Base-by-base conservation (phyloP, 2,113 vertebrate species). In the Tetrao urogallus region DNA sequence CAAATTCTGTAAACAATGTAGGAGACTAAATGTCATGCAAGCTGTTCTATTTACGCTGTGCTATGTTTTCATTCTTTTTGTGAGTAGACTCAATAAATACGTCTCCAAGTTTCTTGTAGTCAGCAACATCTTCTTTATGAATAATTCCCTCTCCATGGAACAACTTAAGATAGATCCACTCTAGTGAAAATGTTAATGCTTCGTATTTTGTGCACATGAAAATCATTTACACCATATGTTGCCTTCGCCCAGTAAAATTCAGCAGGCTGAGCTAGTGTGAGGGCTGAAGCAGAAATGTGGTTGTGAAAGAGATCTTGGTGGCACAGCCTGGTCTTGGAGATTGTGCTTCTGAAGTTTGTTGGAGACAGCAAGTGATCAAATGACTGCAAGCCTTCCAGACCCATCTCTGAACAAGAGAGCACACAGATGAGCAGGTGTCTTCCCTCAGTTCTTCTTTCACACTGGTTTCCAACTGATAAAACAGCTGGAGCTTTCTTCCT, bases 11-110 rank as follows among this genome's bases (percentile, higher is more conserved):
- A 76, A 88, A 63, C 25, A 34, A 18, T 72, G 66, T 65, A 75
- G 54, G 43, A 89, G 40, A 87, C 43, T 65, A 77, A 94, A 75
- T 45, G 72, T 82, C 81, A 42, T 42, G 16, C 56, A 78, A 86
- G 61, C 45, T 86, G 34, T 84, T 86, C 81, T 92, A 3, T 91
- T 91, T 87, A 71, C 45, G 75, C 92, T 75, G 58, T 85, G 32
- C 66, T 64, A 24, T 81, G 40, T 72, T 93, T 93, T 90, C 40
- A 14, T 77, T 78, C 63, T 93, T 87, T 57, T 56, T 6, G 11
- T 69, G 25, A 56, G 10, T 12, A 75, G 78, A 57, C 38, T 52
- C 36, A 63, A 11, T 82, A 82, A 92, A 42, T 78, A 27, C 6
- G 3, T 76, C 70, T 89, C 79, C 8, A 22, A 32, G 50, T 89